A percentile compares a stretch with the other conserved stretches of the same genome.
phyloP scores from a whole-genome alignment of 1,140 invertebrate species.

The Ptiloglossa arizonensis region DNA sequence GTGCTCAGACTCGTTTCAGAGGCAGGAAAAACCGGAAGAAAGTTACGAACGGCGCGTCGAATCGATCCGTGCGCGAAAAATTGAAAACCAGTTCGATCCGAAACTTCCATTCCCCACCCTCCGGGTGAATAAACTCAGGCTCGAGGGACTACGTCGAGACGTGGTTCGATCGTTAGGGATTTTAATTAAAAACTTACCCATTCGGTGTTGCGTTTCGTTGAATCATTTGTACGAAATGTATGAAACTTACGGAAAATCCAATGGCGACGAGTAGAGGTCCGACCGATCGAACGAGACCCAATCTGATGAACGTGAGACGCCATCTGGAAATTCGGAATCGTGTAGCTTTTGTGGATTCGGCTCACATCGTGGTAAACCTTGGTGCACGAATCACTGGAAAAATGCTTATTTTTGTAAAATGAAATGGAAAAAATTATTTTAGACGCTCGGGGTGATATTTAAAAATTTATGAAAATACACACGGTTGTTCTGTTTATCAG shows the following conservation, averaged over 20 bases:
- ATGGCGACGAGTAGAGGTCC: background rate
- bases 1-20: background rate
- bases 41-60: background rate
- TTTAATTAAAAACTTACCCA: background rate
- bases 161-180: background rate
- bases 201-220: background rate
- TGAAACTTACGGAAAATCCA: background rate
- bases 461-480: too few species aligned
- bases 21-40: constrained; percentile 25
- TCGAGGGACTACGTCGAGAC: background rate
- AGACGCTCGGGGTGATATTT: too few species aligned
- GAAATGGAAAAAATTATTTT: too few species aligned
- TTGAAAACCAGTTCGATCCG: constrained; percentile 24
- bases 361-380: too few species aligned
- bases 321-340: too few species aligned
- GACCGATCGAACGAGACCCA: background rate
- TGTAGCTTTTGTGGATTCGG: too few species aligned
- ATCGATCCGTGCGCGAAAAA: background rate
- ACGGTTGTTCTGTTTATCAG: too few species aligned
- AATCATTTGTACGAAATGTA: background rate
- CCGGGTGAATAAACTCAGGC: background rate
- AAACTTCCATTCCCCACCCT: constrained; percentile 2
- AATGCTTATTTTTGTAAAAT: too few species aligned
- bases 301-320: too few species aligned
- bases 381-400: too few species aligned